Evolutionary conservation across 2,888 invertebrate species (phyloP).

Genomic region (Epistrophe eligans): DNA sequence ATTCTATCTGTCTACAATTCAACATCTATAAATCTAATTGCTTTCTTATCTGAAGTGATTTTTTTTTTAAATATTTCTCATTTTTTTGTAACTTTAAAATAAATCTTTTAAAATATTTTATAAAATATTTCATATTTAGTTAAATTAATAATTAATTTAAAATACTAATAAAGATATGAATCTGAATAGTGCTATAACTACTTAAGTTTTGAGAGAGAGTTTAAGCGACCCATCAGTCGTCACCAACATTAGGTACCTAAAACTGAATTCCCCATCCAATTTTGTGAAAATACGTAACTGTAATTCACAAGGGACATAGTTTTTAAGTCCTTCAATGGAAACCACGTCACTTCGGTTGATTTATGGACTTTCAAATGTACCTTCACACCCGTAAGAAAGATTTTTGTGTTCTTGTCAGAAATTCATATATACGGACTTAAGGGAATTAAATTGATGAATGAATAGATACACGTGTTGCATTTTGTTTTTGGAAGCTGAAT

Average conservation of each 20-base stretch:
- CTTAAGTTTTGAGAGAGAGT: background rate
- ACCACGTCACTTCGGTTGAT: background rate
- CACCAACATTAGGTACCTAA: background rate
- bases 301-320: background rate
- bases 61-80: too few relatives aligned
- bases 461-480: constrained; percentile 15
- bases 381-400: background rate
- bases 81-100: too few relatives aligned
- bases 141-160: too few relatives aligned
- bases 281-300: background rate
- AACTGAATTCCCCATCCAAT: constrained; percentile 2
- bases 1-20: too few relatives aligned
- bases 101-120: too few relatives aligned
- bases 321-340: background rate
- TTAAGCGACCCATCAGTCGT: background rate
- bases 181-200: too few relatives aligned
- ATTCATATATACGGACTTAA: background rate
- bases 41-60: too few relatives aligned
- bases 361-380: constrained; percentile 11
- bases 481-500: background rate
- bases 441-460: constrained; percentile 17
- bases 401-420: constrained; percentile 8
- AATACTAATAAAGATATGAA: too few relatives aligned
- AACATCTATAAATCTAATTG: too few relatives aligned
- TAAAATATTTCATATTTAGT: too few relatives aligned